Percentiles rank a stretch among this genome's conserved stretches.
Conservation (phyloP, 2,797 vertebrate genomes). For the Otolemur crassicaudatus region DNA sequence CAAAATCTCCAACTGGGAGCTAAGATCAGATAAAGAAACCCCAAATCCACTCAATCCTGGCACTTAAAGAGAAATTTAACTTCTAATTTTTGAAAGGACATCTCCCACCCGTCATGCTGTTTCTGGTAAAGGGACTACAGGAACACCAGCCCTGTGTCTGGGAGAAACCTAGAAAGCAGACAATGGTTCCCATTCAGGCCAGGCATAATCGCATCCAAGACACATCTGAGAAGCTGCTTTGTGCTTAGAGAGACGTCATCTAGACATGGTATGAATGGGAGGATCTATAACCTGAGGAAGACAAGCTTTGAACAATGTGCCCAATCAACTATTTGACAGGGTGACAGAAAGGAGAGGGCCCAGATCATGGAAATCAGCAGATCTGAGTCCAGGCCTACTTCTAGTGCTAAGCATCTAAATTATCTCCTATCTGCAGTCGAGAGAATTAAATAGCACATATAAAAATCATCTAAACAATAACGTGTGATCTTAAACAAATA, state of each 20-base stretch:
- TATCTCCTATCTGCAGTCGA: neutral
- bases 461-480: neutral
- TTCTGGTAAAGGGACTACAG: neutral
- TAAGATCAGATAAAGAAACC: neutral
- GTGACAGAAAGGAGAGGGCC: neutral
- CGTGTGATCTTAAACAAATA: neutral
- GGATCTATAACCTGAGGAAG: neutral
- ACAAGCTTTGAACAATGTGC: neutral
- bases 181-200: neutral
- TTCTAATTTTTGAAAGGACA: neutral
- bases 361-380: neutral
- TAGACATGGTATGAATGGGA: neutral
- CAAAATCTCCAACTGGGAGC: neutral
- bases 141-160: neutral
- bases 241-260: neutral
- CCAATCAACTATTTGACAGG: neutral
- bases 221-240: neutral
- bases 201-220: neutral
- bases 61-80: neutral
- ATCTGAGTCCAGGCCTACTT: neutral
- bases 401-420: neutral
- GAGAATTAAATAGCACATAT: neutral
- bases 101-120: neutral
- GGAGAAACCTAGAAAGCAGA: conserved; percentile 26
- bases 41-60: neutral